Percentiles rank a stretch among this genome's conserved stretches.
These are phyloP conservation scores for Athene noctua DNA, from an alignment of 2,113 vertebrate genomes.

Conservation along the genomic window DNA sequence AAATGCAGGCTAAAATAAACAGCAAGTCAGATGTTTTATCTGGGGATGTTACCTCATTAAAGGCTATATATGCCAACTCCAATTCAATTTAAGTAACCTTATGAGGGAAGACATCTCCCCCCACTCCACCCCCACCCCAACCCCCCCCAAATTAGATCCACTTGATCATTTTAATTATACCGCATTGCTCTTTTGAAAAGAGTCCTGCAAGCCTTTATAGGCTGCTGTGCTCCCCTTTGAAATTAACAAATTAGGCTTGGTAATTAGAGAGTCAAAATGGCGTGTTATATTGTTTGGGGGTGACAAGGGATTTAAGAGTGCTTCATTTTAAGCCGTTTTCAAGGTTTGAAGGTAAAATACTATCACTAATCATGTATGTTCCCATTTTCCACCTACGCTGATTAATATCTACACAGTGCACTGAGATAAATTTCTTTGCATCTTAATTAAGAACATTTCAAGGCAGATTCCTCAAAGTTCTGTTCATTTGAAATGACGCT, in stretches of 20 bases:
- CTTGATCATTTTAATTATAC: constrained; percentile 70
- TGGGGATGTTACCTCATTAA: constrained; percentile 65
- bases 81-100: constrained; percentile 66
- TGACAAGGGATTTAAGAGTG: constrained; percentile 39
- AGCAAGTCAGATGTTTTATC: constrained; percentile 66
- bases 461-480: constrained; percentile 46
- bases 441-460: constrained; percentile 58
- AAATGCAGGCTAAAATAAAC: constrained; percentile 64
- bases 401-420: constrained; percentile 32
- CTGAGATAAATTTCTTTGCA: constrained; percentile 29
- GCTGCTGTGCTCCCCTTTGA: constrained; percentile 61
- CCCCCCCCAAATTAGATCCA: constrained; percentile 48
- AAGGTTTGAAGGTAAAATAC: constrained; percentile 50
- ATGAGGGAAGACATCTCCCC: not conserved
- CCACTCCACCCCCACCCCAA: no score
- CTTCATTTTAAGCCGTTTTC: constrained; percentile 46
- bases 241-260: constrained; percentile 63
- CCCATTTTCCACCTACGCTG: constrained; percentile 46
- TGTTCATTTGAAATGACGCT: not conserved
- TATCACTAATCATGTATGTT: constrained; percentile 46
- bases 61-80: constrained; percentile 62
- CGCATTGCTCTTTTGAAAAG: constrained; percentile 50
- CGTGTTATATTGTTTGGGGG: constrained; percentile 47
- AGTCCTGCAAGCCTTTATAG: constrained; percentile 49
- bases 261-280: constrained; percentile 67